Conservation (phyloP, 2,113 vertebrate species). For the Dicrurus megarhynchus region DNA sequence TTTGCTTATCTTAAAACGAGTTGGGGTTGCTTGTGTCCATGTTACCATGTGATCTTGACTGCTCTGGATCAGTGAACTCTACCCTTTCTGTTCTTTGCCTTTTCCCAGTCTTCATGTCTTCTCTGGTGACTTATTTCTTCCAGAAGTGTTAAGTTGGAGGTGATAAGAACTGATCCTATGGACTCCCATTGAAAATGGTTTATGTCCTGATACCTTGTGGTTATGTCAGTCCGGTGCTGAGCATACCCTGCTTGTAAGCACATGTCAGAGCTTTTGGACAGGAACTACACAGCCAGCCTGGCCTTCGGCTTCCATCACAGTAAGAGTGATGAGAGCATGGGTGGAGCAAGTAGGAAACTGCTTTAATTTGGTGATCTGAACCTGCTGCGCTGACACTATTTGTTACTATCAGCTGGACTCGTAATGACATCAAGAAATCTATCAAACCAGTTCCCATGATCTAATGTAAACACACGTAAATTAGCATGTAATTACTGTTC, state of each 20-base stretch:
- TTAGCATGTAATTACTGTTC: not conserved
- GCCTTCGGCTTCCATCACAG: not conserved
- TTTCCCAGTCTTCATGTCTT: not conserved
- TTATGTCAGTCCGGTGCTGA: not conserved
- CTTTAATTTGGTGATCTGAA: not conserved
- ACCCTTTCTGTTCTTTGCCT: not conserved
- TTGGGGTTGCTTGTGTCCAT: not conserved
- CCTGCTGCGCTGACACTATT: not conserved
- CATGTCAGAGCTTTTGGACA: fast-evolving
- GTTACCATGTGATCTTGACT: not conserved
- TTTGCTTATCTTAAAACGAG: not conserved
- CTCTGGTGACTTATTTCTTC: not conserved
- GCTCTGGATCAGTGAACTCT: not conserved
- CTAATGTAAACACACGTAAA: not conserved
- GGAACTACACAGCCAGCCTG: not conserved
- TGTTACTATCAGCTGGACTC: not conserved
- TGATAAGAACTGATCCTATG: not conserved
- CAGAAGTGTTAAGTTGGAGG: not conserved
- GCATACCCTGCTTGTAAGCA: not conserved
- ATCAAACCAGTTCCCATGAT: not conserved
- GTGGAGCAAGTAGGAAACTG: not conserved
- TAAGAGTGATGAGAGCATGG: too few relatives aligned
- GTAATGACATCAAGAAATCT: not conserved
- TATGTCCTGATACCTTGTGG: not conserved
- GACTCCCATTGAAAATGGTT: not conserved